A percentile compares a stretch with the other conserved stretches of the same genome.
These are phyloP conservation scores for Calosoma granatense DNA, from an alignment of 1,140 invertebrate species.

Conservation along the genomic window DNA sequence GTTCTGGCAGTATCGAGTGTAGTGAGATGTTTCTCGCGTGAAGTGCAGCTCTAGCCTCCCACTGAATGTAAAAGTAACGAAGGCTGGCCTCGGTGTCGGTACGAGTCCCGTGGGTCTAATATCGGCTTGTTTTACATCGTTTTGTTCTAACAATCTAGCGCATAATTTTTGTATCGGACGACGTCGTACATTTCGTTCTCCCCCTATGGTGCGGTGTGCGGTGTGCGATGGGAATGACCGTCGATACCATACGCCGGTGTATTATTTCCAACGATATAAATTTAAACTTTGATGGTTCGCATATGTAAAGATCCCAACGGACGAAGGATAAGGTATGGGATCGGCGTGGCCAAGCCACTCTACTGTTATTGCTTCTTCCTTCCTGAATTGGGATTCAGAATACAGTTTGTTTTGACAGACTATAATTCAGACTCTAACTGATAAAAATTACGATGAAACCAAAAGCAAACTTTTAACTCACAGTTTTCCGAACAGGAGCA, in stretches of 20 bases:
- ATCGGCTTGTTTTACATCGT: slow-evolving; percentile 38
- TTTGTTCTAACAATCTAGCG: slow-evolving; percentile 37
- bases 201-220: too few relatives aligned
- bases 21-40: too few relatives aligned
- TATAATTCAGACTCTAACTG: slow-evolving; percentile 30
- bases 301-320: slow-evolving; percentile 7
- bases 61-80: not conserved
- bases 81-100: slow-evolving; percentile 13
- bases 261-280: not conserved
- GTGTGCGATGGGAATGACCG: not conserved
- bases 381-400: slow-evolving; percentile 20
- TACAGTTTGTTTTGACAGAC: slow-evolving; percentile 30
- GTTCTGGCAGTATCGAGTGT: too few relatives aligned
- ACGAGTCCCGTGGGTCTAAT: slow-evolving; percentile 29
- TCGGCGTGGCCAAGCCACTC: slow-evolving; percentile 19
- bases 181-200: too few relatives aligned
- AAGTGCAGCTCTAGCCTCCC: too few relatives aligned
- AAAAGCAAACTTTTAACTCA: too few relatives aligned
- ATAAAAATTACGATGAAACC: slow-evolving; percentile 27
- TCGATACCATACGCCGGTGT: slow-evolving; percentile 1
- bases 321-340: not conserved
- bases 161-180: slow-evolving; percentile 29
- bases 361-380: slow-evolving; percentile 31
- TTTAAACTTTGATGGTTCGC: slow-evolving; percentile 6
- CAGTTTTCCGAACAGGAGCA: too few relatives aligned